phyloP scores from a whole-genome alignment of 30 jellyfish, hydroid and myxozoan species.

The Aurelia sp. region DNA sequence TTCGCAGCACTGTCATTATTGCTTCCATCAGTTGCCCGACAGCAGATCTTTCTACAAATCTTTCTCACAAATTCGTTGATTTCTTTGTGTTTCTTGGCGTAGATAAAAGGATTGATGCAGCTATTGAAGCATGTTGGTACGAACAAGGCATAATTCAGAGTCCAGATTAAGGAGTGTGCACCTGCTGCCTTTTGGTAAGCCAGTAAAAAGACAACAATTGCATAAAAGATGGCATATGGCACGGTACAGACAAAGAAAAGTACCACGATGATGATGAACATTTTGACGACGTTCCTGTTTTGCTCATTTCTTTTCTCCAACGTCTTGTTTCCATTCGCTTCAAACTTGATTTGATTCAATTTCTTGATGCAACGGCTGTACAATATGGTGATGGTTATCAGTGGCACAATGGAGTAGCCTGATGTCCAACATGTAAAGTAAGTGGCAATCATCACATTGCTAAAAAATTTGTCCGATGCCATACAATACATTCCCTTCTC shows the following conservation, averaged over 20 bases:
- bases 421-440: slow-evolving; percentile 15
- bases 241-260: slow-evolving; percentile 30
- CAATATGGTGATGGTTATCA: neutral
- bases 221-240: slow-evolving; percentile 55
- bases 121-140: slow-evolving; percentile 29
- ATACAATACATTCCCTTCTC: neutral
- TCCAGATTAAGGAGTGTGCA: slow-evolving; percentile 16
- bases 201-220: slow-evolving; percentile 7
- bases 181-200: slow-evolving; percentile 20
- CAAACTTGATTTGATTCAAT: slow-evolving; percentile 3
- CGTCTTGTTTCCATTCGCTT: neutral
- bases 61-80: slow-evolving; percentile 4
- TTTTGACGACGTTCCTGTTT: slow-evolving; percentile 43
- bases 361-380: slow-evolving; percentile 23
- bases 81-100: slow-evolving; percentile 47
- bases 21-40: neutral
- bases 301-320: slow-evolving; percentile 3
- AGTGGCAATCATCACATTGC: neutral
- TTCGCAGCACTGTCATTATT: no score
- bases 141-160: slow-evolving; percentile 42
- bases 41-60: slow-evolving; percentile 1
- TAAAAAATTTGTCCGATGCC: slow-evolving; percentile 4
- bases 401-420: slow-evolving; percentile 30
- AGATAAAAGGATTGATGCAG: slow-evolving; percentile 66
- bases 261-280: slow-evolving; percentile 25